Evolutionary conservation across 2,888 invertebrate species (phyloP).

Genomic region (Pyralis farinalis): DNA sequence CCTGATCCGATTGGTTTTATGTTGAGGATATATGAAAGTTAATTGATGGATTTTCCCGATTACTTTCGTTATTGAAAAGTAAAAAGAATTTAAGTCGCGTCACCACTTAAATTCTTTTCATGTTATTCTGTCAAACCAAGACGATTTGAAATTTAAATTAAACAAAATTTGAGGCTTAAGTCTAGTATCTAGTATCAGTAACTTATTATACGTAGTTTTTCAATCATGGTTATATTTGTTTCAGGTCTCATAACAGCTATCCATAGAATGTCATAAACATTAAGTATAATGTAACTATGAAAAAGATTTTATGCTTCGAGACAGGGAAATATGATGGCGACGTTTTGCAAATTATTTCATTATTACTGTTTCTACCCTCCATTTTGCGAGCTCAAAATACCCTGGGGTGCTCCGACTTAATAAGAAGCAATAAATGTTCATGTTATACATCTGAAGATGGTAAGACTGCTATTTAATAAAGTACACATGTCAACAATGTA

Average conservation of each 20-base stretch:
- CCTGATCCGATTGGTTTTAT: no score
- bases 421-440: slow-evolving; percentile 89
- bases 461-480: slow-evolving; percentile 47
- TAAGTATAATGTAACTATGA: slow-evolving; percentile 75
- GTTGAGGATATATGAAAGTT: no score
- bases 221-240: no score
- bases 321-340: slow-evolving; percentile 59
- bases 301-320: slow-evolving; percentile 59
- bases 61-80: no score
- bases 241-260: slow-evolving; percentile 44
- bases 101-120: no score
- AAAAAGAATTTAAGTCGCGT: no score
- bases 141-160: no score
- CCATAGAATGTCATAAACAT: slow-evolving; percentile 48
- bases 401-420: slow-evolving; percentile 85
- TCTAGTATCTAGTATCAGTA: no score
- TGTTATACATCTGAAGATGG: slow-evolving; percentile 96
- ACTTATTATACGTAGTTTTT: no score
- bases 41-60: no score
- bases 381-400: slow-evolving; percentile 74
- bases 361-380: slow-evolving; percentile 66
- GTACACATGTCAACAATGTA: slow-evolving; percentile 1
- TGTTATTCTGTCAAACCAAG: no score
- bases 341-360: slow-evolving; percentile 62
- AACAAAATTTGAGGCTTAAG: no score